Conservation (phyloP, 2,113 vertebrate genomes). For the Myrmophylax atrothorax region DNA sequence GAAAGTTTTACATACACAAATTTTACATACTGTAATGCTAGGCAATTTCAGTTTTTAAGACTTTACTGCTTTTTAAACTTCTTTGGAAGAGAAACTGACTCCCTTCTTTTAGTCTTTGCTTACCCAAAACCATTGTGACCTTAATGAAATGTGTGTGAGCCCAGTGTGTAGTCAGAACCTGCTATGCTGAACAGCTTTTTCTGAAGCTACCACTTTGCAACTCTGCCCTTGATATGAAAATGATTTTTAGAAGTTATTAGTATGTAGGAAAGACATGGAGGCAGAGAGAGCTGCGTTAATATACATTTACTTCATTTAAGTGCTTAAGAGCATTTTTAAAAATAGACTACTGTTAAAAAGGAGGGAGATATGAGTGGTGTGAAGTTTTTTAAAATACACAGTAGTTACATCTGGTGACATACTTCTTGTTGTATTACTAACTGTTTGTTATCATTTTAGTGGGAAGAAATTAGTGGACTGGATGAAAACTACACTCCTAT, state of each 20-base stretch:
- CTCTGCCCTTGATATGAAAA: not conserved
- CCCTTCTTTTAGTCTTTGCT: not conserved
- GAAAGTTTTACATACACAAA: not conserved
- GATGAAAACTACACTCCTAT: slow-evolving; percentile 99
- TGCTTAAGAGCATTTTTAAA: not conserved
- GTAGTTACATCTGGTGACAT: not conserved
- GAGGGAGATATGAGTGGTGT: not conserved
- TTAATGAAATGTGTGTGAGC: not conserved
- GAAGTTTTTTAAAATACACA: not conserved
- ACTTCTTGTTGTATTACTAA: slow-evolving; percentile 43
- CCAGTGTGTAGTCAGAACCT: not conserved
- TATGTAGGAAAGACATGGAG: not conserved
- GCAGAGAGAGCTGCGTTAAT: not conserved
- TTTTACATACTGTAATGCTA: not conserved
- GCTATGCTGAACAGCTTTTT: not conserved
- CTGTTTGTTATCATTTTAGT: slow-evolving; percentile 81
- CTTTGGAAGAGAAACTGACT: not conserved
- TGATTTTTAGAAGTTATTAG: not conserved
- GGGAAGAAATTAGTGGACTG: slow-evolving; percentile 99
- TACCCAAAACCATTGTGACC: not conserved
- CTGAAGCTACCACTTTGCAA: not conserved
- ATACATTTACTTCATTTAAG: not conserved
- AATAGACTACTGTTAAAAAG: not conserved
- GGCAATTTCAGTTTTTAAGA: not conserved
- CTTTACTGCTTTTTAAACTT: not conserved